Base-by-base conservation (phyloP, 2,113 vertebrate genomes). In the Chascanopsetta lugubris region DNA sequence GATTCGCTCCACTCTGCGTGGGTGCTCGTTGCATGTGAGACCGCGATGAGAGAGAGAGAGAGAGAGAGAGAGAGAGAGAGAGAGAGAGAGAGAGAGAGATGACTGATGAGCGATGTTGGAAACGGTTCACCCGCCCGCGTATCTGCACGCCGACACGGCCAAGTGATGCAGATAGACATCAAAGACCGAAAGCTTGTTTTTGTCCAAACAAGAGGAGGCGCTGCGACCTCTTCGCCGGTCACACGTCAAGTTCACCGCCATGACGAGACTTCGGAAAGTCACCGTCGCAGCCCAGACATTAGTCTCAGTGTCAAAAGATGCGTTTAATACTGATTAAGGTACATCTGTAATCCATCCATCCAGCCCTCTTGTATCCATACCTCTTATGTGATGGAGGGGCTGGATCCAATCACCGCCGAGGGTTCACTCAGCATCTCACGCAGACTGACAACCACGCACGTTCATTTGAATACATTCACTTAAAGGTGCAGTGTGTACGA, bases 1-100 rank as follows among this genome's bases (percentile, higher is more conserved):
- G n/a, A 69, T 49, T 59, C 69, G 77, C 79, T 81, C 79, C 61
- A 46, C 77, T 85, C 73, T 63, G 71, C 60, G 67, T 71, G 73
- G 45, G 64, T 51, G 43, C 40, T 49, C 76, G 68, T 58, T 54
- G 62, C 45, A 29, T 50, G 32, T 42, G 30, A 46, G 59, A 64
- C 57, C 47, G 26, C 30, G 58, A 69, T 69, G 65, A 77, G 54
- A 67, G n/a, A n/a, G n/a, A n/a, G n/a, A n/a, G n/a, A n/a, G n/a
- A n/a, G n/a, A n/a, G n/a, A n/a, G n/a, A n/a, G n/a, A n/a, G n/a
- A n/a, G 68, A 72, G 12, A 36, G n/a, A n/a, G n/a, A n/a, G n/a
- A n/a, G n/a, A n/a, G n/a, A n/a, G n/a, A n/a, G n/a, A n/a, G n/a
- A n/a, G n/a, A n/a, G n/a, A n/a, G 68, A 72, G 12, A 36, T 72